phyloP scores from a whole-genome alignment of 2,888 invertebrate genomes.

The Poecilobothrus nobilitatus region DNA sequence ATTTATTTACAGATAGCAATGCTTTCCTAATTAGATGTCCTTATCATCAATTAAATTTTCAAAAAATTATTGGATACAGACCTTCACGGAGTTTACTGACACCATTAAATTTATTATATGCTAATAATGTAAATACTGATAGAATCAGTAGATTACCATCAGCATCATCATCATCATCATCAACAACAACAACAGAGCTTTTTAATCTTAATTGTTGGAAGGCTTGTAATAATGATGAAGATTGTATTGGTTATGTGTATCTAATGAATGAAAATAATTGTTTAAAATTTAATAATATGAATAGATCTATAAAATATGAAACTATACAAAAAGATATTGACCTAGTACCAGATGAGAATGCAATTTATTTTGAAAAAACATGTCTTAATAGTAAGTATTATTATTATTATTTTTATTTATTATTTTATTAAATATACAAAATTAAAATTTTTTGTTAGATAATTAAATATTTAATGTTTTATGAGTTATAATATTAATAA shows the following conservation, averaged over 20 bases:
- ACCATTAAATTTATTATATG: slow-evolving; percentile 33
- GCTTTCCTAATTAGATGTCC: slow-evolving; percentile 38
- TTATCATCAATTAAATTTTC: slow-evolving; percentile 39
- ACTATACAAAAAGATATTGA: slow-evolving; percentile 31
- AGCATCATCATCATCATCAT: not conserved
- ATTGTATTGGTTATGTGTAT: slow-evolving; percentile 40
- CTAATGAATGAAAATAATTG: slow-evolving; percentile 37
- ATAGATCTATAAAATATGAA: slow-evolving; percentile 30
- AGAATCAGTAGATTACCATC: slow-evolving; percentile 18
- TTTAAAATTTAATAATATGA: slow-evolving; percentile 38
- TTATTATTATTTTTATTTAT: not conserved
- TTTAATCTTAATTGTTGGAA: slow-evolving; percentile 35
- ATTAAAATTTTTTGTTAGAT: slow-evolving; percentile 12
- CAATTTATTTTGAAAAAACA: slow-evolving; percentile 41
- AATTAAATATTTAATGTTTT: no score
- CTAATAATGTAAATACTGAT: slow-evolving; percentile 17
- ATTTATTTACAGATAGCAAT: slow-evolving; percentile 26
- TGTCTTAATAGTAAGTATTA: slow-evolving; percentile 36
- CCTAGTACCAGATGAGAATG: slow-evolving; percentile 37
- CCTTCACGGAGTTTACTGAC: slow-evolving; percentile 34
- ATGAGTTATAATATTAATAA: no score
- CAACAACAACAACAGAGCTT: slow-evolving; percentile 17
- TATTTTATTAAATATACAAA: slow-evolving; percentile 9
- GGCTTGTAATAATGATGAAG: slow-evolving; percentile 35
- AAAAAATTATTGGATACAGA: slow-evolving; percentile 42